Evolutionary conservation across 2,888 invertebrate genomes (phyloP), one percentile per base, ranked within the genome.

Genomic region (Rosalia funebris): DNA sequence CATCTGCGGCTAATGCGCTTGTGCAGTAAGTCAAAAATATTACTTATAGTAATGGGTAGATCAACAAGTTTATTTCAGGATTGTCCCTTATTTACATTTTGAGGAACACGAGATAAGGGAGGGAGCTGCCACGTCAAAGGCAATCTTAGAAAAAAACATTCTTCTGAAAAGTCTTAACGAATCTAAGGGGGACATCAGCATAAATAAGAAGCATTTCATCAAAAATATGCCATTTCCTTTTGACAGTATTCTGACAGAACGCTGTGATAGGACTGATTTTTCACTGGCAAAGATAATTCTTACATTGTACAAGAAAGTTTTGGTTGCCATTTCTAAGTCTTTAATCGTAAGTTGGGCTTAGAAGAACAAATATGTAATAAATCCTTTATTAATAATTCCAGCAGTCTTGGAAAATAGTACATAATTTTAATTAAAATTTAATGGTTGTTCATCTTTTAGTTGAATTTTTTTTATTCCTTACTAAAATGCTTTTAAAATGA

Each of bases 1-100:
- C 85, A 59, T 89, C 92, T 0, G 88, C 92, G 0, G 85, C 91
- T 0, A 83, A 84, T 42, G 85, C 91, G 1, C 84, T 94, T 55
- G 82, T 86, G 37, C 86, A 82, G 90, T 90, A 81, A 81, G 81
- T 72, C 54, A 25, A 31, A 25, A 20, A 17, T 66, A 52, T 50
- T 7, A 25, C 25, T n/a, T n/a, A n/a, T n/a, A n/a, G n/a, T n/a
- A n/a, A n/a, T n/a, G n/a, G 16, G 11, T 42, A 16, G 19, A 25
- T 25, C n/a, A n/a, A n/a, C n/a, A n/a, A n/a, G n/a, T n/a, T n/a
- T n/a, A n/a, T 81, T 81, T 58, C 65, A 85, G 85, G 63, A 81
- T 85, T 41, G 77, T 86, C 46, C 81, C 83, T 9, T 71, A 73
- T 48, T 71, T 86, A 42, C 83, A 84, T 71, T 83, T 80, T 64